Evolutionary conservation across 1,140 invertebrate species (phyloP).

Genomic region (Papilio xuthus): DNA sequence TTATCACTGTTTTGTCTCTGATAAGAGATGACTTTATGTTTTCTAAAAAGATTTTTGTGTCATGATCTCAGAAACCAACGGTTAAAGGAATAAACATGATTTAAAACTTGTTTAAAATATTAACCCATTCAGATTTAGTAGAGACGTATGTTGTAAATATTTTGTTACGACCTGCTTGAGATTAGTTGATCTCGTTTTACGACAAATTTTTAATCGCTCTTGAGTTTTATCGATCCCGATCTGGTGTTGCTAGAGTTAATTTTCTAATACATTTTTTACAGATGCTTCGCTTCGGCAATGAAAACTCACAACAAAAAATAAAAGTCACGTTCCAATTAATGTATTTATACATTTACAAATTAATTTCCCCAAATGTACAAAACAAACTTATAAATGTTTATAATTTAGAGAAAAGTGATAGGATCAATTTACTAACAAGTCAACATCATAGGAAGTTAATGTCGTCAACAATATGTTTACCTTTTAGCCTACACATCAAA

Average conservation of each 20-base stretch:
- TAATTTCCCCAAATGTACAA: neutral
- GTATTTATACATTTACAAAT: neutral
- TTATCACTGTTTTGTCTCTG: no score
- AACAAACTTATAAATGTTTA: neutral
- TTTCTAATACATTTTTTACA: no score
- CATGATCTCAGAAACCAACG: no score
- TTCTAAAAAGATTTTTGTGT: no score
- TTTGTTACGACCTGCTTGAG: slow-evolving; percentile 67
- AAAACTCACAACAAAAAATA: no score
- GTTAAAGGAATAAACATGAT: neutral
- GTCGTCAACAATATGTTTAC: slow-evolving; percentile 1
- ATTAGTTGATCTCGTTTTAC: slow-evolving; percentile 63
- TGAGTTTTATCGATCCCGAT: slow-evolving; percentile 55
- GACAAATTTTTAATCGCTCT: slow-evolving; percentile 67
- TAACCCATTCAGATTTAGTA: slow-evolving; percentile 44
- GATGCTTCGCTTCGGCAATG: no score
- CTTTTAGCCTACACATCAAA: slow-evolving; percentile 5
- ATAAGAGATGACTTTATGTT: no score
- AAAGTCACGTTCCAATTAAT: neutral
- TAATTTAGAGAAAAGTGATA: neutral
- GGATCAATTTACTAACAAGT: neutral
- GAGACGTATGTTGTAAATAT: slow-evolving; percentile 54
- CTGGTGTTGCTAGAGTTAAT: neutral
- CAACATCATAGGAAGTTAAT: neutral
- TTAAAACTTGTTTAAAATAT: slow-evolving; percentile 33